phyloP scores from a whole-genome alignment of 2,113 vertebrate species.

The Lycaon pictus region DNA sequence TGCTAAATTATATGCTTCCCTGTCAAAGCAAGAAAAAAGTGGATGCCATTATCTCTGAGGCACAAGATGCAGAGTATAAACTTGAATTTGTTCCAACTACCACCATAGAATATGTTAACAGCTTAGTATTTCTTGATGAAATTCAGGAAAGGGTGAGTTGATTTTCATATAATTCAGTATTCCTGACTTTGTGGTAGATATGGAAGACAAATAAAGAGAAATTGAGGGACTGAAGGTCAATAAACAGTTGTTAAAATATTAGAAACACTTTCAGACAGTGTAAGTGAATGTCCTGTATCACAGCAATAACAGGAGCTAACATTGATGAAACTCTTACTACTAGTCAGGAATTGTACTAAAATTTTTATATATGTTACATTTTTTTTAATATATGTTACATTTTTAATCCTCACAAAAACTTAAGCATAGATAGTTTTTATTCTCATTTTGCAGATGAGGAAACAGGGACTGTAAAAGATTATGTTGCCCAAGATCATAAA shows the following conservation, averaged over 20 bases:
- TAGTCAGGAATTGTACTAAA: neutral
- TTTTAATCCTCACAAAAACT: slow-evolving; percentile 15
- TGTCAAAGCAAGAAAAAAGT: slow-evolving; percentile 89
- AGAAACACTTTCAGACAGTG: neutral
- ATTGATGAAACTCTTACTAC: neutral
- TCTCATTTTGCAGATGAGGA: neutral
- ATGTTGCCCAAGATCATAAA: neutral
- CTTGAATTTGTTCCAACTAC: slow-evolving; percentile 87
- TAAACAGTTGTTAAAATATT: neutral
- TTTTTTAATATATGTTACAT: neutral
- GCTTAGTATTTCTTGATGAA: slow-evolving; percentile 90
- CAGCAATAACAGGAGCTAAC: neutral
- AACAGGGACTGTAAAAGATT: neutral
- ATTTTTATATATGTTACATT: neutral
- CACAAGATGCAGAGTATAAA: slow-evolving; percentile 90
- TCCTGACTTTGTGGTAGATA: neutral
- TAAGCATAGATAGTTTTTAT: neutral
- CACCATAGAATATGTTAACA: slow-evolving; percentile 89
- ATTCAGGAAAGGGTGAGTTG: slow-evolving; percentile 91
- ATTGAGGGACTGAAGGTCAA: neutral
- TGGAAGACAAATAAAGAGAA: neutral
- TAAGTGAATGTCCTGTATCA: neutral
- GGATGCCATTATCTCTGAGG: slow-evolving; percentile 88
- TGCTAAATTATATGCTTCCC: slow-evolving; percentile 89
- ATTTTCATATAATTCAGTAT: neutral